phyloP scores from a whole-genome alignment of 2,113 vertebrate genomes.

The Cynocephalus volans region DNA sequence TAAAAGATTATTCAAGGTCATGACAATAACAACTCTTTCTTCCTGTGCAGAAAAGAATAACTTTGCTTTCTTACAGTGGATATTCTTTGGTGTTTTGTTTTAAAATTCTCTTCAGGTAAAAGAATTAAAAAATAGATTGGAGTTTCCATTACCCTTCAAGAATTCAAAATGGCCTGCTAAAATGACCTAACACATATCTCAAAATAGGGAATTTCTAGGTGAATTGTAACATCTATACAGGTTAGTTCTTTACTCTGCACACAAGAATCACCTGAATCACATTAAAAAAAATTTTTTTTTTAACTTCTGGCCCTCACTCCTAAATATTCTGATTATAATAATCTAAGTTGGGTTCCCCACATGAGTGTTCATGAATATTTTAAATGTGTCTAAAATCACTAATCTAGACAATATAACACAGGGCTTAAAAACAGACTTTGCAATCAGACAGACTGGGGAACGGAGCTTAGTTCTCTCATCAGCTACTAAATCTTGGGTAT shows the following conservation, averaged over 20 bases:
- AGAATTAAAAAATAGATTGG: neutral
- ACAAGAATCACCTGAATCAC: neutral
- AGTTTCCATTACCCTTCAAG: neutral
- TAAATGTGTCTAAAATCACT: neutral
- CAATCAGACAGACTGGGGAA: neutral
- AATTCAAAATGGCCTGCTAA: neutral
- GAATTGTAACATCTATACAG: neutral
- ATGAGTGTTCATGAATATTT: neutral
- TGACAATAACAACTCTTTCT: conserved; percentile 75
- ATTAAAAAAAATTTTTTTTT: neutral
- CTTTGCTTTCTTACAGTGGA: conserved; percentile 45
- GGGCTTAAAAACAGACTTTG: neutral
- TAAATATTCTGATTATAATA: conserved; percentile 40
- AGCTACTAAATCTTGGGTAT: neutral
- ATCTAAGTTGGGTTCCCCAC: neutral
- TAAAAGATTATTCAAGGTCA: conserved; percentile 80
- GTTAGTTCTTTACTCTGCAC: neutral
- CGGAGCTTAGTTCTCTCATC: neutral
- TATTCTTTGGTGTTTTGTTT: conserved; percentile 16
- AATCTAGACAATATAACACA: neutral
- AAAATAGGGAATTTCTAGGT: neutral
- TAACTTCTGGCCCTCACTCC: neutral
- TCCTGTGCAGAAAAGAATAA: conserved; percentile 9
- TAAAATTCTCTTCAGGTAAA: conserved; percentile 23
- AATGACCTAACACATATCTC: neutral